Base-by-base conservation (phyloP, 2,888 invertebrate genomes). In the Oscheius sp. region DNA sequence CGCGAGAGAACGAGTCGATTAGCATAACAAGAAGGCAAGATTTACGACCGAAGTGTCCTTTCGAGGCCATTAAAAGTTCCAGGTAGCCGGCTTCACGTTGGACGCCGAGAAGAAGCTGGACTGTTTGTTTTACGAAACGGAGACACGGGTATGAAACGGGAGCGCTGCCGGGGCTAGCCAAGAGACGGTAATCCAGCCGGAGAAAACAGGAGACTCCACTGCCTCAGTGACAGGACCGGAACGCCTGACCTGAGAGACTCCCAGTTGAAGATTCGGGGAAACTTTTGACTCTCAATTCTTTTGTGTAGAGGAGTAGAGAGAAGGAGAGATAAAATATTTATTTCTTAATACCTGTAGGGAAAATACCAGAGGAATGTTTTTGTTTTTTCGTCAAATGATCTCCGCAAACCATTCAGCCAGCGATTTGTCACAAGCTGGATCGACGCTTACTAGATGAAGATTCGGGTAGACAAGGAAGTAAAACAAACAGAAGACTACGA, bases 401-500 rank as follows among this genome's bases (percentile, higher is more conserved):
- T 75, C 75, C 0, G 82, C 82, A 42, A 82, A 82, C 80, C 82
- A 82, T 53, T 84, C 83, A 8, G 84, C 83, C 17, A 78, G 66
- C 34, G 46, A 42, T 34, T 68, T 68, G 52, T 72, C 73, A 67
- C 84, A 84, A 0, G 82, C 82, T 15, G 82, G 82, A 71, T 84
- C 84, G 20, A 79, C 57, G 53, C 69, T 74, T 29, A 76, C 74
- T 25, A 77, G 73, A 53, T 82, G 80, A 10, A 86, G 69, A 66
- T 83, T 81, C 5, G 86, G 86, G 66, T 86, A 86, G 45, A 86
- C 76, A 17, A 86, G 72, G 69, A 86, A 86, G 70, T 82, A 86
- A 75, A 86, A 86, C 5, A 84, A 74, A 65, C 81, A 82, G 71
- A 86, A 86, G 33, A 83, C 69, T 15, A 84, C 80, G 70, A 86